A percentile compares a stretch with the other conserved stretches of the same genome.
phyloP scores from a whole-genome alignment of 2,797 vertebrate genomes.

The Protosalanx chinensis region DNA sequence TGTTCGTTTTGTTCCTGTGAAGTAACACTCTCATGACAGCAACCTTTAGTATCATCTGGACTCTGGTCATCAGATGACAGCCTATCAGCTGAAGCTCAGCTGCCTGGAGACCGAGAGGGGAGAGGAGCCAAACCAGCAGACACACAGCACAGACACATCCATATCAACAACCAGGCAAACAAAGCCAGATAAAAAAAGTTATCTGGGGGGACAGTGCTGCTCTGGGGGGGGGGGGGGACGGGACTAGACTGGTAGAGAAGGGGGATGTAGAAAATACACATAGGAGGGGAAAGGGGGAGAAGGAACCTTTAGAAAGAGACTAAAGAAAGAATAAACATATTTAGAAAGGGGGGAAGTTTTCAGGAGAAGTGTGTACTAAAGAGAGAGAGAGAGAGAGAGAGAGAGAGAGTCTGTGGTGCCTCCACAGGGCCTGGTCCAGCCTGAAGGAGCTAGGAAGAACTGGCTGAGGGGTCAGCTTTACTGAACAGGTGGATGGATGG shows the following conservation, averaged over 20 bases:
- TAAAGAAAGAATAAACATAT: background rate
- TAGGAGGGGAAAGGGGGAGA: background rate
- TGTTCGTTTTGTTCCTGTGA: constrained; percentile 23
- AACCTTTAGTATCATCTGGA: constrained; percentile 44
- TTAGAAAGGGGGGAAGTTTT: background rate
- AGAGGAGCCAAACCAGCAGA: constrained; percentile 7
- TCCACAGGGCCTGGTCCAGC: constrained; percentile 9
- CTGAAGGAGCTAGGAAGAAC: background rate
- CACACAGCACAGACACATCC: too few species aligned
- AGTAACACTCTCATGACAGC: constrained; percentile 49
- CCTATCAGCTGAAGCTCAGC: constrained; percentile 28
- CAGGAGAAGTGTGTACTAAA: background rate
- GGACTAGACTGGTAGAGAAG: constrained; percentile 2
- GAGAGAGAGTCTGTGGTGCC: constrained; percentile 11
- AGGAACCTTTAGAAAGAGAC: background rate
- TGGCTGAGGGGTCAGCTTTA: background rate
- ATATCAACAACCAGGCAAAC: constrained; percentile 39
- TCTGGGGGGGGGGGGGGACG: constrained; percentile 5
- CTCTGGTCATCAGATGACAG: constrained; percentile 37
- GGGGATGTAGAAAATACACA: background rate
- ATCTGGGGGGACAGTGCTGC: background rate
- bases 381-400: too few species aligned
- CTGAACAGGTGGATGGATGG: constrained; percentile 1
- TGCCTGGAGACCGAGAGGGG: constrained; percentile 13
- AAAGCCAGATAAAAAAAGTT: background rate